phyloP scores from a whole-genome alignment of 2,113 vertebrate genomes.

The Dasyprocta punctata region DNA sequence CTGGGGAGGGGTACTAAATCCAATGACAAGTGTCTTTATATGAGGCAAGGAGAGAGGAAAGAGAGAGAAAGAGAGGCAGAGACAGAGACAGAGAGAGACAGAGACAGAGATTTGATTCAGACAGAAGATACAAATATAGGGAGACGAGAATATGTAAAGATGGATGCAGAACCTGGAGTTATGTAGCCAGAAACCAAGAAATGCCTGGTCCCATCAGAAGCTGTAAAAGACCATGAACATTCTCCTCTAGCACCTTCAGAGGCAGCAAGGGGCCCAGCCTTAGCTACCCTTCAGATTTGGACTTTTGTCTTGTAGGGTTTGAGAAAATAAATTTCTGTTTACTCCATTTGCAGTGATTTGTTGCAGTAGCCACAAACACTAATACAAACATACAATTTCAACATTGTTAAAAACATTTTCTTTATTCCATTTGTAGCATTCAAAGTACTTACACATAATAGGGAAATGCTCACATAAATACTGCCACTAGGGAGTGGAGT shows the following conservation, averaged over 20 bases:
- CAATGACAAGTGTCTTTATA: background rate
- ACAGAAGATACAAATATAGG: background rate
- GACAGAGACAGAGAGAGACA: background rate
- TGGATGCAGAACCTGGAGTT: background rate
- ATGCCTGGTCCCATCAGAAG: background rate
- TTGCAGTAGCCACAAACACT: background rate
- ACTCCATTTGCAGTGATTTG: background rate
- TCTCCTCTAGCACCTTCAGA: background rate
- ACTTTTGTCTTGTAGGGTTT: background rate
- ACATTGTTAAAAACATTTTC: constrained; percentile 17
- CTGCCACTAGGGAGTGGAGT: background rate
- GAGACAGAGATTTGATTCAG: background rate
- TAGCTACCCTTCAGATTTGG: background rate
- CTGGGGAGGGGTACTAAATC: background rate
- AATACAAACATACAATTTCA: background rate
- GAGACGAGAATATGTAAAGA: background rate
- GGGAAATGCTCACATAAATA: background rate
- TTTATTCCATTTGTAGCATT: constrained; percentile 34
- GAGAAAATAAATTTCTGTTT: background rate
- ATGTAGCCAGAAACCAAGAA: background rate
- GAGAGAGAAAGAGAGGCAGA: background rate
- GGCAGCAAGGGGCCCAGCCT: background rate
- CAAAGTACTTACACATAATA: constrained; percentile 15
- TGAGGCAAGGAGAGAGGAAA: background rate
- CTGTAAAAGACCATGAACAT: background rate